These are phyloP conservation scores for Acipenser ruthenus DNA, from an alignment of 2,797 vertebrate genomes.

Conservation along the genomic window DNA sequence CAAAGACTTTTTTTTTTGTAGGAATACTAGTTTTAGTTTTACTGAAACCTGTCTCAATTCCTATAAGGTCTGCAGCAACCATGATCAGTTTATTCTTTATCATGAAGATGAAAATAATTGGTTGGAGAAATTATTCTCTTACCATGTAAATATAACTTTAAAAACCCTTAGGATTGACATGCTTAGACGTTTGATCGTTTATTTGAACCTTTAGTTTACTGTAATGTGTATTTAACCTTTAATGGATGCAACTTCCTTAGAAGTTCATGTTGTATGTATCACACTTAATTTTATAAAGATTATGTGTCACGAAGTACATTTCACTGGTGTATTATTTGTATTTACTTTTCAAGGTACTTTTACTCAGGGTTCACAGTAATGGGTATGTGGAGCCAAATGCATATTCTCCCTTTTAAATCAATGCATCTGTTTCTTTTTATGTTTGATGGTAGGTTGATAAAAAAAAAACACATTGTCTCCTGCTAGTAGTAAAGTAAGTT, in stretches of 20 bases:
- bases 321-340: slow-evolving; percentile 75
- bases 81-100: slow-evolving; percentile 75
- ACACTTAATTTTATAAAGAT: slow-evolving; percentile 67
- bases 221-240: slow-evolving; percentile 23
- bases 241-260: slow-evolving; percentile 15
- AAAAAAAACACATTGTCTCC: too few species aligned
- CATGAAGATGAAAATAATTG: slow-evolving; percentile 50
- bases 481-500: slow-evolving; percentile 11
- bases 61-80: slow-evolving; percentile 59
- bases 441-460: too few species aligned
- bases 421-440: slow-evolving; percentile 8
- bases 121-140: slow-evolving; percentile 28
- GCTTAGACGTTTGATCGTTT: slow-evolving; percentile 31
- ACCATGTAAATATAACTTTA: slow-evolving; percentile 48
- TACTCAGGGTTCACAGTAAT: slow-evolving; percentile 28
- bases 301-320: slow-evolving; percentile 66
- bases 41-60: background rate
- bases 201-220: slow-evolving; percentile 23
- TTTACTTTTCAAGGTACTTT: slow-evolving; percentile 39
- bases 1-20: background rate
- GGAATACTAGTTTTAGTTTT: slow-evolving; percentile 1
- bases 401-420: slow-evolving; percentile 11
- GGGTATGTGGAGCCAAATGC: slow-evolving; percentile 22
- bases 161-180: slow-evolving; percentile 40
- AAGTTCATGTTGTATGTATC: slow-evolving; percentile 16